Conservation (phyloP, 1,140 invertebrate species). For the Trichonephila clavipes region DNA sequence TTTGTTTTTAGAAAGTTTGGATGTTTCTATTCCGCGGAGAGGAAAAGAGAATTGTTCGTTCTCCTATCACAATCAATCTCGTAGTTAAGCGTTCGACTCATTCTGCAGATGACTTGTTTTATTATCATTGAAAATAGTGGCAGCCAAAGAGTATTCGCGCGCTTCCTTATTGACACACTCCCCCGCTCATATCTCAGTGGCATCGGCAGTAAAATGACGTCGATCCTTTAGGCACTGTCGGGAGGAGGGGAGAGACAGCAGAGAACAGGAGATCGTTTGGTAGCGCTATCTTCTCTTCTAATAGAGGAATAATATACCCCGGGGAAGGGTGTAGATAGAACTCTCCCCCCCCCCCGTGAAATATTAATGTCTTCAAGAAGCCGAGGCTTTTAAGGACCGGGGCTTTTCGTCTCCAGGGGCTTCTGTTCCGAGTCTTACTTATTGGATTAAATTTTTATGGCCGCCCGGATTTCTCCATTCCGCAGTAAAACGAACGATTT, state of each 20-base stretch:
- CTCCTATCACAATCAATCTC: too few relatives aligned
- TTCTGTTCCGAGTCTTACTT: constrained; percentile 44
- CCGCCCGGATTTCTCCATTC: not conserved
- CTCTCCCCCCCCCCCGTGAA: not conserved
- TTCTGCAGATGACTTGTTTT: too few relatives aligned
- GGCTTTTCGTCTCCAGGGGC: not conserved
- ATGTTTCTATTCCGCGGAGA: too few relatives aligned
- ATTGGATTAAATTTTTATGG: constrained; percentile 63
- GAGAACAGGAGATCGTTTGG: not conserved
- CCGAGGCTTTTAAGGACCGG: constrained; percentile 5
- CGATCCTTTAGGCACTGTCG: constrained; percentile 19
- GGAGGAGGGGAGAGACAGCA: not conserved
- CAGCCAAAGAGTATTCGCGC: too few relatives aligned
- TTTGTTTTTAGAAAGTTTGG: too few relatives aligned
- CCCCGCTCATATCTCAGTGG: not conserved
- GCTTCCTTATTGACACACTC: too few relatives aligned
- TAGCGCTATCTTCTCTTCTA: not conserved
- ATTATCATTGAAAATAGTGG: too few relatives aligned
- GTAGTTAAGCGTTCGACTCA: too few relatives aligned
- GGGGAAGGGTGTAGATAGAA: not conserved
- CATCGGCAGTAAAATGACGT: constrained; percentile 44
- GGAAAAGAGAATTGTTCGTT: too few relatives aligned
- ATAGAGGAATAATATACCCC: constrained; percentile 42
- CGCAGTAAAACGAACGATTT: not conserved
- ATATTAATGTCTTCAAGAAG: constrained; percentile 55